Percentiles rank a stretch among this genome's conserved stretches.
Evolutionary conservation across 2,888 invertebrate species (phyloP).

Genomic region (Eilema sororculum): DNA sequence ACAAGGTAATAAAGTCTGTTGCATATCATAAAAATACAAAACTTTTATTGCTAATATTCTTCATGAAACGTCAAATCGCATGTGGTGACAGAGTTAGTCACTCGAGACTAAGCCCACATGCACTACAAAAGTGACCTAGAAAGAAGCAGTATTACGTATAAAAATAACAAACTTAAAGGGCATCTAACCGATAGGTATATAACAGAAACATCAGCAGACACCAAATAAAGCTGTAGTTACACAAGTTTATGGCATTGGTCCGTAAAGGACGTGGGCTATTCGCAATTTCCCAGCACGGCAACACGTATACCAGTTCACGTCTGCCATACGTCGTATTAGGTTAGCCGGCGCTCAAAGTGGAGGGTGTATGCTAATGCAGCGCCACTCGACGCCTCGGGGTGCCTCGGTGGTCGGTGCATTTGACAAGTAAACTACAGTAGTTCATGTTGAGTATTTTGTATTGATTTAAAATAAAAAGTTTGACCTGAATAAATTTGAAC

Average conservation of each 20-base stretch:
- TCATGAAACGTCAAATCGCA: neutral
- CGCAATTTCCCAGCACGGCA: constrained; percentile 63
- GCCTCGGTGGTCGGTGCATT: constrained; percentile 28
- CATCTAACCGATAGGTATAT: neutral
- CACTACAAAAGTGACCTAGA: neutral
- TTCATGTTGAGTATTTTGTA: neutral
- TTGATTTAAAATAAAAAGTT: neutral
- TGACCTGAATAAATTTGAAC: no score
- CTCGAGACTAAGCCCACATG: neutral
- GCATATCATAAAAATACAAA: neutral
- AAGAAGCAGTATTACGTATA: neutral
- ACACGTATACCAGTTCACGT: constrained; percentile 49
- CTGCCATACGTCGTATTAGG: constrained; percentile 71
- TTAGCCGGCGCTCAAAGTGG: constrained; percentile 66
- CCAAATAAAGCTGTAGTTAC: constrained; percentile 12
- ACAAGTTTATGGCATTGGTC: constrained; percentile 17
- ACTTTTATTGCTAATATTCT: neutral
- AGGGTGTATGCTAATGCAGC: constrained; percentile 72
- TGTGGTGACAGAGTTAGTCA: neutral
- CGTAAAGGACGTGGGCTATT: constrained; percentile 26
- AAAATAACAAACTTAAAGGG: neutral
- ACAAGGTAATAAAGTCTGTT: no score
- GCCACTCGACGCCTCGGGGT: constrained; percentile 57
- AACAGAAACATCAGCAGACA: constrained; percentile 14
- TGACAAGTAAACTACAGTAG: constrained; percentile 29